Base-by-base conservation (phyloP, 2,797 vertebrate species). In the Chiloscyllium punctatum region DNA sequence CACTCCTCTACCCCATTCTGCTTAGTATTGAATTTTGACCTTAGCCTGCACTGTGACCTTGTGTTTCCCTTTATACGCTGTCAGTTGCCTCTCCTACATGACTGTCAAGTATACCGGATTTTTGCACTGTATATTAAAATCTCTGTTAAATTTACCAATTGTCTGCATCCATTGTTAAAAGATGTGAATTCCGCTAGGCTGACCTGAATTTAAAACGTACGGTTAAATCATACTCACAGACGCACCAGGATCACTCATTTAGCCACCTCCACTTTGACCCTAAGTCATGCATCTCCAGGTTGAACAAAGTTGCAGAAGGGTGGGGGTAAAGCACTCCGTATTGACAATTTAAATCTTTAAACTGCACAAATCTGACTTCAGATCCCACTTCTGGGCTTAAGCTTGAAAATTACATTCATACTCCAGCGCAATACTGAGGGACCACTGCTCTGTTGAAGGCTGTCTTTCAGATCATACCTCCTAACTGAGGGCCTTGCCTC, bases 361-460 rank as follows among this genome's bases (percentile, higher is more conserved):
- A 27, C 72, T 8, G 2, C 27, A 74, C 74, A 27, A 8, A 30
- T 27, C 25, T 9, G 72, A 9, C 25, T 33, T 69, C 25, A 27
- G 30, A 30, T 74, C 72, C 9, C 72, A 13, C 30, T 30, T 30
- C 27, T 9, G 30, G 11, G 30, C 9, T 27, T 11, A 11, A 30
- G 25, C 71, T 8, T 27, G 5, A 30, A 72, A 77, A n/a, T 13
- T 30, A 77, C 33, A 30, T 30, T 13, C 16, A 13, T 72, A 33
- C 9, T n/a, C 30, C 72, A 77, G 7, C 9, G 9, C 11, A 33
- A 30, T 74, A 33, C 7, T 69, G 68, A n/a, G 30, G 9, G 30
- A n/a, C 0, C 13, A 13, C 7, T 15, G 30, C 30, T 11, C 9
- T 77, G 11, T n/a, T n/a, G 9, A 3, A 33, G 0, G 30, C 71